phyloP scores from a whole-genome alignment of 2,113 vertebrate genomes.

The Lepidothrix coronata region DNA sequence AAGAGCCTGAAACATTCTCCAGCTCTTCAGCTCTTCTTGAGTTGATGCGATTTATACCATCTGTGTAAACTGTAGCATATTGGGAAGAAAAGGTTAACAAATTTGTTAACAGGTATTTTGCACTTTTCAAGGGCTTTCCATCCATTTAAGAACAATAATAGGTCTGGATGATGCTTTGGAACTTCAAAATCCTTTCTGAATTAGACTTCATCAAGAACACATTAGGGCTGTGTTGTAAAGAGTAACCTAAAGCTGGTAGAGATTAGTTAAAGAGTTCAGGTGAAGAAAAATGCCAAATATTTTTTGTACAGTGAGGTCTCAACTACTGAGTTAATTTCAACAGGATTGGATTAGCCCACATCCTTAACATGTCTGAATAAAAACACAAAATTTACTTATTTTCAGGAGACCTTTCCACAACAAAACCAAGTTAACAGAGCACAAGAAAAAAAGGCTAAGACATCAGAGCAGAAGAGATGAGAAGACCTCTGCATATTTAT shows the following conservation, averaged over 20 bases:
- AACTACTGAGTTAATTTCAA: not conserved
- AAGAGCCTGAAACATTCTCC: not conserved
- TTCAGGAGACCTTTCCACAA: not conserved
- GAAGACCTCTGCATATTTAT: not conserved
- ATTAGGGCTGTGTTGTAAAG: not conserved
- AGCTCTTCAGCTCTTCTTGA: not conserved
- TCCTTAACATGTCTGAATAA: not conserved
- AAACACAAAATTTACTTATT: not conserved
- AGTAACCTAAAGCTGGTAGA: not conserved
- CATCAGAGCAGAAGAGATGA: not conserved
- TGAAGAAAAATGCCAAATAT: not conserved
- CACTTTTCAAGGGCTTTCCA: not conserved
- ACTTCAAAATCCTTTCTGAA: not conserved
- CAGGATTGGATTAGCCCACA: not conserved
- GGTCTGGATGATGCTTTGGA: not conserved
- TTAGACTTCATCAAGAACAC: not conserved
- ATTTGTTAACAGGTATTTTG: not conserved
- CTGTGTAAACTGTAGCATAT: accelerated
- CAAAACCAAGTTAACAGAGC: not conserved
- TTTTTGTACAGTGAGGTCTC: not conserved
- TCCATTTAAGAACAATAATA: not conserved
- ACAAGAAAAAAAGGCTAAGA: not conserved
- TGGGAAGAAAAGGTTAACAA: not conserved
- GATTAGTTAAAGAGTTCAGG: not conserved
- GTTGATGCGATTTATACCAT: not conserved